Conservation (phyloP, 2,888 invertebrate genomes). For the Anorthoa munda region DNA sequence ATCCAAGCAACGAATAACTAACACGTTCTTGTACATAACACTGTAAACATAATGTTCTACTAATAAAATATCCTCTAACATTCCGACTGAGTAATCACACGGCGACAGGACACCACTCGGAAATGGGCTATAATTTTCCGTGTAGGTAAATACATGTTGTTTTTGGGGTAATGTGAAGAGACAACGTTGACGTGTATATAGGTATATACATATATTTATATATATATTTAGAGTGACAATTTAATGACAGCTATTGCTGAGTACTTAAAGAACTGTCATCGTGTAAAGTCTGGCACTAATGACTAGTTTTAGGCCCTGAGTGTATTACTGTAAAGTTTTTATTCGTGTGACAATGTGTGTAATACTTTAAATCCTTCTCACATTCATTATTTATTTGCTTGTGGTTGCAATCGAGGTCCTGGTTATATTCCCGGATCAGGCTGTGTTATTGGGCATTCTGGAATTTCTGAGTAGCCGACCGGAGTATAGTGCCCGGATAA, state of each 20-base stretch:
- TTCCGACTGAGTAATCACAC: slow-evolving; percentile 30
- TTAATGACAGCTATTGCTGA: not conserved
- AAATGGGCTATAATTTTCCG: slow-evolving; percentile 33
- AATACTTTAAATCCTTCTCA: too few relatives aligned
- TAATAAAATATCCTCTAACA: slow-evolving; percentile 17
- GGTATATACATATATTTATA: not conserved
- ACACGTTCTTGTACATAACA: slow-evolving; percentile 1
- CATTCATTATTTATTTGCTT: too few relatives aligned
- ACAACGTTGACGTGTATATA: not conserved
- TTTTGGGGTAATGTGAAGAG: slow-evolving; percentile 16
- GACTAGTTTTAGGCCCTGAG: not conserved
- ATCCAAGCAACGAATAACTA: not conserved
- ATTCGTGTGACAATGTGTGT: too few relatives aligned
- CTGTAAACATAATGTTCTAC: not conserved
- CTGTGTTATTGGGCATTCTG: not conserved
- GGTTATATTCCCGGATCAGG: not conserved
- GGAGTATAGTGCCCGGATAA: too few relatives aligned
- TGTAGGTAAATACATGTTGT: slow-evolving; percentile 18
- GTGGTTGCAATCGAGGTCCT: not conserved
- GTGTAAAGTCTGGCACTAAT: not conserved
- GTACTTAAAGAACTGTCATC: not conserved
- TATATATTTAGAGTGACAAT: not conserved
- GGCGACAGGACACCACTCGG: slow-evolving; percentile 1
- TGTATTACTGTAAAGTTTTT: not conserved
- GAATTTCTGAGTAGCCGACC: not conserved